Conservation (phyloP, 2,888 invertebrate species). For the Acleris cristana region DNA sequence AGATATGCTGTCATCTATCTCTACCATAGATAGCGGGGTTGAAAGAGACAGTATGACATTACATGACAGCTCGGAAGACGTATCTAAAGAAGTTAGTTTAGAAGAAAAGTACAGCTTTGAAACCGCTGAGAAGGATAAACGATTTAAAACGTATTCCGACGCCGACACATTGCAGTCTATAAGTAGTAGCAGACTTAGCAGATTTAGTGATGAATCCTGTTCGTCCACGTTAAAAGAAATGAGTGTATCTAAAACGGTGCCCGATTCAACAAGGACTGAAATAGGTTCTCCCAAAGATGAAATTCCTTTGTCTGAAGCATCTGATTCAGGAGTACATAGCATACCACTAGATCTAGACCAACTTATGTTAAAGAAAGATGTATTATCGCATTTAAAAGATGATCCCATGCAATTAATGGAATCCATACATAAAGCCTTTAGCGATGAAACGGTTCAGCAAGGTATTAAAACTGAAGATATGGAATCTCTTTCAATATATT, state of each 20-base stretch:
- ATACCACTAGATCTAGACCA: slow-evolving; percentile 55
- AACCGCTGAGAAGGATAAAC: slow-evolving; percentile 64
- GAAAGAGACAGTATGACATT: slow-evolving; percentile 55
- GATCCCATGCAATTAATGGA: slow-evolving; percentile 61
- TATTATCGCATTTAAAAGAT: slow-evolving; percentile 48
- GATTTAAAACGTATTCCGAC: slow-evolving; percentile 33
- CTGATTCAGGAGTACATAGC: slow-evolving; percentile 64
- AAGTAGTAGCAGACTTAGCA: slow-evolving; percentile 46
- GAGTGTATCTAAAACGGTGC: slow-evolving; percentile 38
- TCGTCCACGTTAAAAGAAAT: slow-evolving; percentile 50
- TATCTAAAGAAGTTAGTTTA: slow-evolving; percentile 71
- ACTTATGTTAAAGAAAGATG: slow-evolving; percentile 37
- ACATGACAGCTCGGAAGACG: slow-evolving; percentile 72
- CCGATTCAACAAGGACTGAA: slow-evolving; percentile 40
- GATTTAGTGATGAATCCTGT: slow-evolving; percentile 41
- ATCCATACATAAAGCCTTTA: slow-evolving; percentile 72
- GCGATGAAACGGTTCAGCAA: slow-evolving; percentile 69
- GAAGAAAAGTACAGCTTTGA: slow-evolving; percentile 78
- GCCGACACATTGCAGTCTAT: slow-evolving; percentile 48
- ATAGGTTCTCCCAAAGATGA: slow-evolving; percentile 55
- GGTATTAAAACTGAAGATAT: slow-evolving; percentile 71
- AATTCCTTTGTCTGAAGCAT: slow-evolving; percentile 55
- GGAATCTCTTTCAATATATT: slow-evolving; percentile 53
- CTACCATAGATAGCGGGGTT: slow-evolving; percentile 54
- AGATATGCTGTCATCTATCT: slow-evolving; percentile 49